Conservation (phyloP, 1,140 invertebrate genomes). For the Neoseiulus cucumeris region DNA sequence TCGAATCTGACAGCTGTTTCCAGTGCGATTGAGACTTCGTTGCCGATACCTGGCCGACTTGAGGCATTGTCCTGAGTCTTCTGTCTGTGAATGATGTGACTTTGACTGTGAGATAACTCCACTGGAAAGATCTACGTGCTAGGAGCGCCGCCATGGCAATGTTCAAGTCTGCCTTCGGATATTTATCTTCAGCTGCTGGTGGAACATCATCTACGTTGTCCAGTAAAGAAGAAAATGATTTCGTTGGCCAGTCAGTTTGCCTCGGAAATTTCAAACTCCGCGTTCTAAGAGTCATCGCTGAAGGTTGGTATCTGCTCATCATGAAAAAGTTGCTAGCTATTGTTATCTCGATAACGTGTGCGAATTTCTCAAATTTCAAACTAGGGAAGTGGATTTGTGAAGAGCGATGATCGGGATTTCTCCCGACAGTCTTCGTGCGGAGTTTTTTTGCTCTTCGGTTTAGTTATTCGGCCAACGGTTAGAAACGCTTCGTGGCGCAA, state of each 20-base stretch:
- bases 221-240: slow-evolving; percentile 48
- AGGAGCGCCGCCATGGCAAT: slow-evolving; percentile 22
- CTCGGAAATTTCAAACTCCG: slow-evolving; percentile 66
- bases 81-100: no score
- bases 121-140: no score
- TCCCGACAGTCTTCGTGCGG: neutral
- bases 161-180: slow-evolving; percentile 66
- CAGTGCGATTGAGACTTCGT: no score
- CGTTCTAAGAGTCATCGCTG: slow-evolving; percentile 72
- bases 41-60: no score
- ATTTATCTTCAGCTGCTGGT: slow-evolving; percentile 40
- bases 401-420: neutral
- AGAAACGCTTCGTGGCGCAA: no score
- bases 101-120: no score
- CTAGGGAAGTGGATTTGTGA: neutral
- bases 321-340: neutral
- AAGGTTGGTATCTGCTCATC: slow-evolving; percentile 45
- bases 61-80: no score
- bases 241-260: slow-evolving; percentile 71
- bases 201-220: slow-evolving; percentile 24
- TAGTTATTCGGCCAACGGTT: no score
- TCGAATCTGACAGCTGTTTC: no score
- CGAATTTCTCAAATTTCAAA: neutral
- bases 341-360: neutral
- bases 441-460: no score